Base-by-base conservation (phyloP, 2,797 vertebrate genomes). In the Aeoliscus strigatus region DNA sequence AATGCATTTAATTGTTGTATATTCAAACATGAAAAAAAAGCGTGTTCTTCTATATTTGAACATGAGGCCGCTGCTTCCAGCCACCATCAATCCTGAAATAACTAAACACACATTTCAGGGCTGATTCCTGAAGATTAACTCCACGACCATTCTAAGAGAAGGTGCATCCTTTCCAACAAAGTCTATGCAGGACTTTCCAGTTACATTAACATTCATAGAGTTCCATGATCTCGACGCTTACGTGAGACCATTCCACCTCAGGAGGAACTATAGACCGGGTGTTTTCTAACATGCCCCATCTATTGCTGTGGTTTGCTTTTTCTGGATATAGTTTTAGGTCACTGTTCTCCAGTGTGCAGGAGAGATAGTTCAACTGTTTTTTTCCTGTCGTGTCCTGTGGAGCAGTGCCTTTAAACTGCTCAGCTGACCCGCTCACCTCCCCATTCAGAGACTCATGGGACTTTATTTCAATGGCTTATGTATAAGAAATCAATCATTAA, bases 1-100 rank as follows among this genome's bases (percentile, higher is more conserved):
- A 93, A 92, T 81, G 89, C 90, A 91, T 93, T 93, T 90, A 93
- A 89, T 86, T 91, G 87, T 90, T 92, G 90, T 93, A 88, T 92
- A 92, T 91, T 92, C 85, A 83, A 83, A 88, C 84, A 83, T 90
- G 90, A 85, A 93, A 88, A 82, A 74, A 54, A 66, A 70, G 49
- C 77, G 46, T 73, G 76, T 75, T 70, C 83, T 77, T 76, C 60
- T 67, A 60, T 91, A 88, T 89, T 80, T 89, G 89, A 91, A 88
- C 87, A 83, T 73, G 73, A 74, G 88, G 90, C 88, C 77, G 89
- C 89, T 86, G 82, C 82, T 74, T 81, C 61, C 70, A 66, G n/a
- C 75, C 63, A 82, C 84, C 86, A 82, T n/a, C 81, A 83, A 83
- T 73, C 78, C 82, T 89, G 83, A 93, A 92, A 96, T 93, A 96